Percentiles rank a stretch among this genome's conserved stretches.
Conservation (phyloP, 2,113 vertebrate species). For the Cheilinus undulatus region DNA sequence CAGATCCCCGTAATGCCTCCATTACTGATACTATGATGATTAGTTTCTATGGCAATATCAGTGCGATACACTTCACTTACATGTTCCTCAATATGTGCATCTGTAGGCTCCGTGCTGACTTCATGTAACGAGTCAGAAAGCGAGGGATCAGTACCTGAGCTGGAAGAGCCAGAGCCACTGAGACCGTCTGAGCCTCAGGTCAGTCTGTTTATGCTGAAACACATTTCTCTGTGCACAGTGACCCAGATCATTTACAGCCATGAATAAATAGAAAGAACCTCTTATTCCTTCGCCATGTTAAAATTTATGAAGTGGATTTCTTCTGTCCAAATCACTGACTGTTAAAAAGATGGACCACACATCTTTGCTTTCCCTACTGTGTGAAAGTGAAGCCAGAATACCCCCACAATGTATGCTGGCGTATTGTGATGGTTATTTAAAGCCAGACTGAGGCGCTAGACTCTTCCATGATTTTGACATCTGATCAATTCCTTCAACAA, state of each 20-base stretch:
- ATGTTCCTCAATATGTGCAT: slow-evolving; percentile 13
- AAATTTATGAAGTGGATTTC: no score
- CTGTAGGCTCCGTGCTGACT: slow-evolving; percentile 73
- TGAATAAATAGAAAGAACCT: no score
- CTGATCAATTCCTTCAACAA: no score
- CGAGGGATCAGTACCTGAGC: slow-evolving; percentile 89
- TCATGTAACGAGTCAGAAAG: slow-evolving; percentile 92
- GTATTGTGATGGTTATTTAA: no score
- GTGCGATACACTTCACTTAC: neutral
- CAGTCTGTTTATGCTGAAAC: slow-evolving; percentile 12
- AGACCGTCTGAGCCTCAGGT: slow-evolving; percentile 86
- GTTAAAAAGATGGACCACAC: no score
- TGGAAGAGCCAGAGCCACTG: slow-evolving; percentile 88
- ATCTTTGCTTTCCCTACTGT: no score
- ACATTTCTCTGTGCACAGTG: neutral
- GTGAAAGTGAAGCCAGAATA: no score
- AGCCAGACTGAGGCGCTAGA: no score
- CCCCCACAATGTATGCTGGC: no score
- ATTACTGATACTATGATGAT: slow-evolving; percentile 14
- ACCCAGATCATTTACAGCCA: neutral
- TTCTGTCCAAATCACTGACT: no score
- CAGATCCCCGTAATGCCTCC: slow-evolving; percentile 8
- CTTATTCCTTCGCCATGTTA: no score
- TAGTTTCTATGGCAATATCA: slow-evolving; percentile 13
- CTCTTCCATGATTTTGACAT: no score